phyloP scores from a whole-genome alignment of 2,797 vertebrate genomes.

The Gymnoscopelus braueri region DNA sequence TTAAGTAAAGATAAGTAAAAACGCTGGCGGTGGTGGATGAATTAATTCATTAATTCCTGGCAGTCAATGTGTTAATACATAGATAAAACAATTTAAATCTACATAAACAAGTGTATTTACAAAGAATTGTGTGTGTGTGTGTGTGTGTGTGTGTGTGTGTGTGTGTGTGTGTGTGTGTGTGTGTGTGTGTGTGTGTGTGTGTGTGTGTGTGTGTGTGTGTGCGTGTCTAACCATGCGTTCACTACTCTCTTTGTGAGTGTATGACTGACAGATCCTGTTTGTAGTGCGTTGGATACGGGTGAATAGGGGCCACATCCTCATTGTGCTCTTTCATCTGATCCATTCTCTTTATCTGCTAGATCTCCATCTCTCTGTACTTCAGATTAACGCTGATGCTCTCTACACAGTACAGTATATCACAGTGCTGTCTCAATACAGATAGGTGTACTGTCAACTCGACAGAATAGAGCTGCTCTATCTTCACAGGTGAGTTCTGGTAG shows the following conservation, averaged over 20 bases:
- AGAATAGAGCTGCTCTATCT: slow-evolving; percentile 29
- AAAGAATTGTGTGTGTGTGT: not conserved
- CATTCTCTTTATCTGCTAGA: slow-evolving; percentile 32
- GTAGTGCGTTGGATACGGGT: slow-evolving; percentile 39
- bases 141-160: slow-evolving; percentile 1
- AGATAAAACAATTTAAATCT: too few species aligned
- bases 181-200: not conserved
- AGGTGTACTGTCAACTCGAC: not conserved
- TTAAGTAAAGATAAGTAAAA: too few species aligned
- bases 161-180: slow-evolving; percentile 2
- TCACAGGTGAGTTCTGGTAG: slow-evolving; percentile 19
- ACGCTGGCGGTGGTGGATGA: too few species aligned
- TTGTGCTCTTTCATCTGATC: slow-evolving; percentile 53
- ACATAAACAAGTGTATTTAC: too few species aligned
- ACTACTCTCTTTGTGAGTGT: slow-evolving; percentile 13
- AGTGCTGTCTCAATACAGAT: slow-evolving; percentile 21
- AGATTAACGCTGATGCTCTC: slow-evolving; percentile 18
- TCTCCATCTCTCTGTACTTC: slow-evolving; percentile 8
- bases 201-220: not conserved
- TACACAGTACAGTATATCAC: slow-evolving; percentile 8
- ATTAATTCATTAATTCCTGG: too few species aligned
- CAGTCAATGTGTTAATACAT: too few species aligned
- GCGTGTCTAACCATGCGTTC: not conserved
- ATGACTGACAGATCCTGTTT: slow-evolving; percentile 44
- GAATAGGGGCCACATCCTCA: slow-evolving; percentile 65